phyloP scores from a whole-genome alignment of 1,140 invertebrate species.

The Agrypnia vestita region DNA sequence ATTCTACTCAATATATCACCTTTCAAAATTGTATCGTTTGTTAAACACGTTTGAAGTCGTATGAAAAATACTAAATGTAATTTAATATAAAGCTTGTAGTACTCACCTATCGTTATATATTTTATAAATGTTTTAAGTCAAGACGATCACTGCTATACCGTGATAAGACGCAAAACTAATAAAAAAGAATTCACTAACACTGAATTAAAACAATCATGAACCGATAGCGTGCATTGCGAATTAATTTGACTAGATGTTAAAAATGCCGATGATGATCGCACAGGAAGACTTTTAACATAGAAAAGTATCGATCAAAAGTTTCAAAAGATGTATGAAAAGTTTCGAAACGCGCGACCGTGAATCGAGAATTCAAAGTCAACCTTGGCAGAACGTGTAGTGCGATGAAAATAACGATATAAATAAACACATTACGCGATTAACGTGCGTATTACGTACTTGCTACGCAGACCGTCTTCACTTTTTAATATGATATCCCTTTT shows the following conservation, averaged over 20 bases:
- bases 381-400: conserved; percentile 10
- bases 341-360: conserved; percentile 24
- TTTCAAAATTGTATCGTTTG: no score
- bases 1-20: no score
- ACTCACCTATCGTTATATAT: no score
- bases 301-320: neutral
- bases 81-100: no score
- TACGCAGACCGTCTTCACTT: neutral
- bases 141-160: neutral
- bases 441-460: neutral
- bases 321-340: conserved; percentile 8
- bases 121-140: neutral
- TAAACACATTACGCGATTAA: conserved; percentile 6
- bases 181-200: neutral
- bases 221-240: neutral
- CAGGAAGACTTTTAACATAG: neutral
- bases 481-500: conserved; percentile 7
- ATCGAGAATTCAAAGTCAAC: conserved; percentile 11
- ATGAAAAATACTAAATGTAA: no score
- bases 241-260: neutral
- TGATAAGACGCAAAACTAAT: neutral
- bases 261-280: neutral
- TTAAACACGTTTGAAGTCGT: no score
- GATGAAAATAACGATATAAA: conserved; percentile 10
- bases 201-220: neutral